phyloP scores from a whole-genome alignment of 2,888 invertebrate genomes.

The Rutpela maculata region DNA sequence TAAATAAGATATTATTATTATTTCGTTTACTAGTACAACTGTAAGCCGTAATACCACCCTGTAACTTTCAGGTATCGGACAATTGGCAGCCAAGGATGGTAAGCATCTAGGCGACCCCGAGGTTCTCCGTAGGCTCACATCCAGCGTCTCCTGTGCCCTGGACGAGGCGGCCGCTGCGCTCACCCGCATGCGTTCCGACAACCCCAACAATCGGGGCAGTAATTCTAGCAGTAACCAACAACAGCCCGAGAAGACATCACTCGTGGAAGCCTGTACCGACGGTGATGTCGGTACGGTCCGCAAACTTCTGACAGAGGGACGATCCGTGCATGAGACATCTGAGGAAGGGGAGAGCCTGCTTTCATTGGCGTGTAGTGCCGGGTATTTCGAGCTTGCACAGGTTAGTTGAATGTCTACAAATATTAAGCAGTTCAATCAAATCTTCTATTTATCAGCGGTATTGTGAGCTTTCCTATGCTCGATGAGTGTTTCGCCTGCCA shows the following conservation, averaged over 20 bases:
- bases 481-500: too few species aligned
- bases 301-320: constrained; percentile 93
- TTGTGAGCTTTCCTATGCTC: too few species aligned
- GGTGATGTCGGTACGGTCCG: constrained; percentile 95
- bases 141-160: constrained; percentile 90
- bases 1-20: too few species aligned
- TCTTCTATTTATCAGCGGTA: too few species aligned
- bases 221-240: constrained; percentile 58
- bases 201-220: constrained; percentile 65
- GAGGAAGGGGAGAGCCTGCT: constrained; percentile 98
- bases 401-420: constrained; percentile 73
- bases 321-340: constrained; percentile 96
- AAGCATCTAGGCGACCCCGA: constrained; percentile 92
- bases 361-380: constrained; percentile 97
- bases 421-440: background rate
- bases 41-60: too few species aligned
- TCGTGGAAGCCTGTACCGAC: constrained; percentile 95
- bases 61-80: constrained; percentile 82
- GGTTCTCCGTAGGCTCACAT: constrained; percentile 89
- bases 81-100: constrained; percentile 86
- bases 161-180: constrained; percentile 98
- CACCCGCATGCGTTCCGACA: constrained; percentile 96
- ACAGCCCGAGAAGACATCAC: constrained; percentile 76
- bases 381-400: constrained; percentile 97
- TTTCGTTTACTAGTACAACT: too few species aligned